Evolutionary conservation across 2,797 vertebrate species (phyloP).

Genomic region (Syngnathus rostellatus): DNA sequence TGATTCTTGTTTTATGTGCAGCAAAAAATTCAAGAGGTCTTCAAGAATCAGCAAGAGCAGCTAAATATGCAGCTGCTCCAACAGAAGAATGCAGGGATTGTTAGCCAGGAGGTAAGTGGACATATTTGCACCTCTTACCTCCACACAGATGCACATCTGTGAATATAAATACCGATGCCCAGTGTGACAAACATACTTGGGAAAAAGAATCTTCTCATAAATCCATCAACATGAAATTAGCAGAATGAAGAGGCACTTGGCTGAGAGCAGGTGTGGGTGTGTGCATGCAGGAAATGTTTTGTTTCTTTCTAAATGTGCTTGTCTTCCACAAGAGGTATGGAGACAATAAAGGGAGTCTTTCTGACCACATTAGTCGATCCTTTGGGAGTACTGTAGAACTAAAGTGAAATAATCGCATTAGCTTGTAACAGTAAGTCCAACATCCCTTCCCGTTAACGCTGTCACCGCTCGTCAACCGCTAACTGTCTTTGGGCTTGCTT

Average conservation of each 20-base stretch:
- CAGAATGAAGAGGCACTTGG: slow-evolving; percentile 8
- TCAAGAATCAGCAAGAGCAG: slow-evolving; percentile 99
- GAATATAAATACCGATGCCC: neutral
- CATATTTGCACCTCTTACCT: neutral
- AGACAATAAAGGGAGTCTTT: neutral
- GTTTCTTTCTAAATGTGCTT: slow-evolving; percentile 4
- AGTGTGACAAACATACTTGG: neutral
- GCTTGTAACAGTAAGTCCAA: neutral
- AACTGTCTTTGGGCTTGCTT: neutral
- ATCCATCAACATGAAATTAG: slow-evolving; percentile 6
- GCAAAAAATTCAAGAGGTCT: slow-evolving; percentile 99
- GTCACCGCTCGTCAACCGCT: neutral
- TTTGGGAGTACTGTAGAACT: neutral
- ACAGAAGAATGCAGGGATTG: slow-evolving; percentile 94
- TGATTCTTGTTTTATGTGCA: slow-evolving; percentile 49
- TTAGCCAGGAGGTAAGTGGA: slow-evolving; percentile 87
- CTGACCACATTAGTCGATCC: slow-evolving; percentile 2
- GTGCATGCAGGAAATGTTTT: slow-evolving; percentile 8
- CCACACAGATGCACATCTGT: neutral
- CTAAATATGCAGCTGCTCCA: slow-evolving; percentile 95
- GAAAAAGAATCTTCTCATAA: too few relatives aligned
- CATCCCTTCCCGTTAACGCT: neutral
- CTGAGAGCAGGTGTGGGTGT: slow-evolving; percentile 7
- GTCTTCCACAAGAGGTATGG: neutral
- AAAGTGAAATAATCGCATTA: neutral